Base-by-base conservation (phyloP, 2,888 invertebrate genomes). In the Epirrita christyi region DNA sequence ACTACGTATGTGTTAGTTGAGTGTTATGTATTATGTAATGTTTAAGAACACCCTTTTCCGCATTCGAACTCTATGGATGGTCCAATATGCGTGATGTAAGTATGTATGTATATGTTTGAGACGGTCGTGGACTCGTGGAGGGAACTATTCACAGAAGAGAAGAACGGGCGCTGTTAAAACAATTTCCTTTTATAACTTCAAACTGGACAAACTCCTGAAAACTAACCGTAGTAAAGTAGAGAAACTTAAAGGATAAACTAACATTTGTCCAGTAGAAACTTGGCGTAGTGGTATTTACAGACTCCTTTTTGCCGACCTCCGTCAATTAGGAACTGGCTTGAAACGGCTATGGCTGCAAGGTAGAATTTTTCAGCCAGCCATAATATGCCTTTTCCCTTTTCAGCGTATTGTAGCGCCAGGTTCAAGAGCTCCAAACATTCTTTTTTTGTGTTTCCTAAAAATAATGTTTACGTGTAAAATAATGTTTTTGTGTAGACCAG, bases 331-430 rank as follows among this genome's bases (percentile, higher is more conserved):
- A 83, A 92, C 48, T 82, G 76, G 51, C 87, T 85, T 0, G 88
- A 85, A 0, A 92, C 84, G 0, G 88, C 89, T 14, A 93, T 87
- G 0, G 88, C 66, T 1, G 92, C 87, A 6, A 92, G 70, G 56
- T 89, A 87, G 46, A 94, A 80, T 70, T 93, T 93, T 65, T 94
- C 93, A 0, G 93, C 93, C 9, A 94, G 72, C 94, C 94, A 94
- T 63, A 93, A 76, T 73, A 93, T 93, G 0, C 92, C 92, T 68
- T 89, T 88, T 21, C 87, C 89, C 55, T 72, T 71, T 41, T 88
- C 84, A 15, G 88, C 78, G 64, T 90, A 93, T 60, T 74, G 52
- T 36, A 86, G 56, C 0, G 91, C 93, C 0, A 93, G 72, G 0
- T 73, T 68, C 0, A 94, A 70, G 1, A 94, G 73, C 41, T 81